These are phyloP conservation scores for Gryllus longicercus DNA, from an alignment of 2,888 invertebrate species.

Conservation along the genomic window DNA sequence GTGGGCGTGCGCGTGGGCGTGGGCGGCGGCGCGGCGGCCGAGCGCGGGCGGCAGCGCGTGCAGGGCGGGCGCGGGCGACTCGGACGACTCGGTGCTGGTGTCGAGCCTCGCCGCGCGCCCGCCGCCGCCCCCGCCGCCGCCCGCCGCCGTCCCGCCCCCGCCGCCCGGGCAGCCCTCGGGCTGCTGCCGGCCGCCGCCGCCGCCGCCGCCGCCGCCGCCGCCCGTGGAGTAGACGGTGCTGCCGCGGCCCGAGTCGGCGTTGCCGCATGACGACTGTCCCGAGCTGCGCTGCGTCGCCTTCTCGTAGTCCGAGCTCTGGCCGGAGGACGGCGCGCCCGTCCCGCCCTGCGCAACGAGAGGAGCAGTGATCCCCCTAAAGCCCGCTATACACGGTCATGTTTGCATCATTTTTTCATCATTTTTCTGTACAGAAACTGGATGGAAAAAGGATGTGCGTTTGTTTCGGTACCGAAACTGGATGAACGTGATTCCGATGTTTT, in stretches of 20 bases:
- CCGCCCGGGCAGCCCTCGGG: conserved; percentile 75
- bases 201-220: conserved; percentile 46
- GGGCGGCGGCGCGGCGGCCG: no score
- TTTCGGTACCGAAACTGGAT: no score
- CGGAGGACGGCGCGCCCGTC: conserved; percentile 30
- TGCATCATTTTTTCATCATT: no score
- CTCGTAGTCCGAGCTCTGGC: conserved; percentile 60
- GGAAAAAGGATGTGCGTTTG: no score
- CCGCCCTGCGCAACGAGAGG: not conserved
- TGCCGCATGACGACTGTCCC: conserved; percentile 60
- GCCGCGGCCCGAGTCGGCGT: conserved; percentile 76
- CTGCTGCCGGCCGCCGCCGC: no score
- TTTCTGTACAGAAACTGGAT: no score
- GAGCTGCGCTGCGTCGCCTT: conserved; percentile 57
- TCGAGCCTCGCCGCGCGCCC: conserved; percentile 40
- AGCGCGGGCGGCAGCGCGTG: no score
- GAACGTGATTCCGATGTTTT: no score
- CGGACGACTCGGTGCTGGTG: conserved; percentile 38
- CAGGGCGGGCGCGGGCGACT: conserved; percentile 24
- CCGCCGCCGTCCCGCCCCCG: conserved; percentile 64
- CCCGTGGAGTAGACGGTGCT: conserved; percentile 72
- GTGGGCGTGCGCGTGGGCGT: no score
- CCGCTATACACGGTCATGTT: no score
- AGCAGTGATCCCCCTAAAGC: no score
- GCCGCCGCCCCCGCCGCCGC: conserved; percentile 53